phyloP scores from a whole-genome alignment of 2,113 vertebrate genomes.

The Pterocles gutturalis region DNA sequence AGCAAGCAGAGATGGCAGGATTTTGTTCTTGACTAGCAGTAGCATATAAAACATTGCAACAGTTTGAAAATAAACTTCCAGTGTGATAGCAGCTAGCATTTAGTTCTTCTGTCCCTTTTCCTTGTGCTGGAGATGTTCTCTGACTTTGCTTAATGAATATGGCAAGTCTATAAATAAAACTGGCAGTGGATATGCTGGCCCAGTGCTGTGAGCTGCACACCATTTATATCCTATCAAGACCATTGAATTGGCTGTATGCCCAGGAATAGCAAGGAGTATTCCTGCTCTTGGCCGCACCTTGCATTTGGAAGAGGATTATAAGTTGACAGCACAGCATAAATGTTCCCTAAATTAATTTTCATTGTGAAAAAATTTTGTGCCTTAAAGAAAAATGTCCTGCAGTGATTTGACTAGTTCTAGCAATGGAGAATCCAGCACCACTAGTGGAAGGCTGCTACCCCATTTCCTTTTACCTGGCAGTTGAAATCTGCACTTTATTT shows the following conservation, averaged over 20 bases:
- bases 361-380: not conserved
- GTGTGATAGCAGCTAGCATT: not conserved
- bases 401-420: not conserved
- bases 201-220: not conserved
- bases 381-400: not conserved
- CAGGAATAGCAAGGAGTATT: not conserved
- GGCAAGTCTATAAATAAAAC: slow-evolving; percentile 33
- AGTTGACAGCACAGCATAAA: slow-evolving; percentile 16
- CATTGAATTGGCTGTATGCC: slow-evolving; percentile 17
- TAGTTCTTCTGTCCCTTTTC: not conserved
- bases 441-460: not conserved
- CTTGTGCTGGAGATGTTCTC: not conserved
- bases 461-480: not conserved
- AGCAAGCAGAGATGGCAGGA: not conserved
- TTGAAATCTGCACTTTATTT: not conserved
- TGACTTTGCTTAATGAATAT: slow-evolving; percentile 7
- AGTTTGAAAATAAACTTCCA: not conserved
- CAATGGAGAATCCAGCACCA: not conserved
- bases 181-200: not conserved
- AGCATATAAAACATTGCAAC: not conserved
- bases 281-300: not conserved
- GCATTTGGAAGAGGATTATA: not conserved
- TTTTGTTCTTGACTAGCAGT: not conserved
- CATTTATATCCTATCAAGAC: slow-evolving; percentile 29
- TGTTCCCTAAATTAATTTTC: not conserved